Base-by-base conservation (phyloP, 1,140 invertebrate species). In the Mizuhopecten yessoensis region DNA sequence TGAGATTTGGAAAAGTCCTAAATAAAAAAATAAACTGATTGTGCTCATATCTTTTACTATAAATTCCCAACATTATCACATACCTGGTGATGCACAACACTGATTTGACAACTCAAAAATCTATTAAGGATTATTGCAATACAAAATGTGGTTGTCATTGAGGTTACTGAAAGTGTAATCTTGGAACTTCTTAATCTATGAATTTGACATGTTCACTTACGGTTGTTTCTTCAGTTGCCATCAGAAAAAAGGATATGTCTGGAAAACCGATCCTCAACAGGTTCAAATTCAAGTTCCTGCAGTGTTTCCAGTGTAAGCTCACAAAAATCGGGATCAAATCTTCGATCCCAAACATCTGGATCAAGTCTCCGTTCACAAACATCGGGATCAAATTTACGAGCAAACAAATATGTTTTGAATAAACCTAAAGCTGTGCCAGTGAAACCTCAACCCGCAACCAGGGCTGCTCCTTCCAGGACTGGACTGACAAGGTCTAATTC, bases 341-440 rank as follows among this genome's bases (percentile, higher is more conserved):
- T 75, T 11, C 57, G 57, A 5, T 75, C 57, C 3, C 57, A 75
- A 75, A 75, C 57, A 75, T 75, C 57, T 75, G 57, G 57, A 75
- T 75, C 57, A 75, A 75, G 29, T 3, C n/a, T 75, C 57, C 57
- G 57, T n/a, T 75, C 57, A 29, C 57, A 75, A 75, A 29, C 57
- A 75, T 29, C 57, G n/a, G 57, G 57, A 75, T 75, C 57, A 75
- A 75, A 75, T 75, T 75, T 75, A 75, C 57, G 57, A 29, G 57
- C 57, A 75, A 75, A 75, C 11, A 75, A 5, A 5, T 29, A 29
- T 75, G n/a, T 29, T 13, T 29, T 75, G 2, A 75, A 75, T 29
- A 75, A 29, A 29, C 57, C 57, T 29, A 75, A 75, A 75, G 23
- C 57, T 75, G 57, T 75, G 11, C 3, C 57, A 75, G 57, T 1